phyloP scores from a whole-genome alignment of 2,113 vertebrate species.

The Pygoscelis adeliae region DNA sequence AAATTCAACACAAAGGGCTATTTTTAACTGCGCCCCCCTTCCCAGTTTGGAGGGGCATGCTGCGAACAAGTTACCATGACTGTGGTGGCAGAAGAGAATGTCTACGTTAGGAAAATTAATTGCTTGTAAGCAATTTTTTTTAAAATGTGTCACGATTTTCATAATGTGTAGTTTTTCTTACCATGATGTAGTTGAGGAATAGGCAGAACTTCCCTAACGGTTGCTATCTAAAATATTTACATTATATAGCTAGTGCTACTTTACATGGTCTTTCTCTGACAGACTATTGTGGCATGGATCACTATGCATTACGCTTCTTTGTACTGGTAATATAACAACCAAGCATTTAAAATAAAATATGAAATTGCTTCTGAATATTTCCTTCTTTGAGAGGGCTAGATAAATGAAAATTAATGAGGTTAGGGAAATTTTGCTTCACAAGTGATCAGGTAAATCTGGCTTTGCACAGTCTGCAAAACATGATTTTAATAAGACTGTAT shows the following conservation, averaged over 20 bases:
- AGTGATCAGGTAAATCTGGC: slow-evolving; percentile 4
- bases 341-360: slow-evolving; percentile 15
- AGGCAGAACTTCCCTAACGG: neutral
- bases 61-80: neutral
- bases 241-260: neutral
- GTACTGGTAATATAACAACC: neutral
- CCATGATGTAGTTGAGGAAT: neutral
- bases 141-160: neutral
- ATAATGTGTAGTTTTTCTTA: neutral
- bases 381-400: slow-evolving; percentile 7
- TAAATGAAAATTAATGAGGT: slow-evolving; percentile 48
- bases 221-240: neutral
- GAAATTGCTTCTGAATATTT: slow-evolving; percentile 26
- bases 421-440: slow-evolving; percentile 15
- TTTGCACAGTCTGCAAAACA: neutral
- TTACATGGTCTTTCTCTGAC: neutral
- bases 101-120: neutral
- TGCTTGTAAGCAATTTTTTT: neutral
- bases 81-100: neutral
- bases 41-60: neutral
- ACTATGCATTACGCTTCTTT: neutral
- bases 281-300: neutral
- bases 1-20: neutral
- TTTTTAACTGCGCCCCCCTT: neutral
- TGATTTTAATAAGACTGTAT: neutral